Conservation (phyloP, 2,113 vertebrate species). For the Lycocorax pyrrhopterus region DNA sequence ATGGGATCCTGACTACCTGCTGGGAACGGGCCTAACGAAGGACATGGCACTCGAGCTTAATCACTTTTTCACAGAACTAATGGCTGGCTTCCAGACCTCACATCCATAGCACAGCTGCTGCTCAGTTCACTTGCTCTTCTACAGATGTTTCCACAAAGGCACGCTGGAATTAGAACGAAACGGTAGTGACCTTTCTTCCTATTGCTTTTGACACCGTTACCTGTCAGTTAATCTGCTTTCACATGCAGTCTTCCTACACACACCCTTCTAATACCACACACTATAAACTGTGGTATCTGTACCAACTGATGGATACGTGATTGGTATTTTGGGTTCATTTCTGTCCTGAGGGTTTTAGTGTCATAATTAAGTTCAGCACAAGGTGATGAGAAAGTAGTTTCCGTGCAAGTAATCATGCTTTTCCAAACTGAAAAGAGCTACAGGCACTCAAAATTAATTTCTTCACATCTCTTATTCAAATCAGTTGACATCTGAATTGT, state of each 20-base stretch:
- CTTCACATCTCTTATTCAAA: not conserved
- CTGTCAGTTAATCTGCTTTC: not conserved
- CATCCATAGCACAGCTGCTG: not conserved
- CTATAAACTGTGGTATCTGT: not conserved
- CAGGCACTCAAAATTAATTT: not conserved
- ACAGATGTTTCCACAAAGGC: not conserved
- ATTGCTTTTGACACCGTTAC: not conserved
- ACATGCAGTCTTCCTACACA: not conserved
- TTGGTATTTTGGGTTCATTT: not conserved
- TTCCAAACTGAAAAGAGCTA: not conserved
- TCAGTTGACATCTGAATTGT: not conserved
- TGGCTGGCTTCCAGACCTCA: not conserved
- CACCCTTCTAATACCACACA: not conserved
- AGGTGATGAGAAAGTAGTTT: not conserved
- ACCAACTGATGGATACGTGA: not conserved
- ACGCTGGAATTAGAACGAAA: not conserved
- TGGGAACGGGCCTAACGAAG: not conserved
- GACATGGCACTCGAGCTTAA: rapidly evolving
- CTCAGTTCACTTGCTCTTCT: not conserved
- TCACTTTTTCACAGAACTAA: not conserved
- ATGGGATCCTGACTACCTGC: not conserved
- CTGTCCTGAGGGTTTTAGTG: not conserved
- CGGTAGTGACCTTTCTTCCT: not conserved
- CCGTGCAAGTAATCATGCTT: not conserved
- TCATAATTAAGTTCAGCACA: not conserved